Base-by-base conservation (phyloP, 2,888 invertebrate species). In the Saturnia pavonia region DNA sequence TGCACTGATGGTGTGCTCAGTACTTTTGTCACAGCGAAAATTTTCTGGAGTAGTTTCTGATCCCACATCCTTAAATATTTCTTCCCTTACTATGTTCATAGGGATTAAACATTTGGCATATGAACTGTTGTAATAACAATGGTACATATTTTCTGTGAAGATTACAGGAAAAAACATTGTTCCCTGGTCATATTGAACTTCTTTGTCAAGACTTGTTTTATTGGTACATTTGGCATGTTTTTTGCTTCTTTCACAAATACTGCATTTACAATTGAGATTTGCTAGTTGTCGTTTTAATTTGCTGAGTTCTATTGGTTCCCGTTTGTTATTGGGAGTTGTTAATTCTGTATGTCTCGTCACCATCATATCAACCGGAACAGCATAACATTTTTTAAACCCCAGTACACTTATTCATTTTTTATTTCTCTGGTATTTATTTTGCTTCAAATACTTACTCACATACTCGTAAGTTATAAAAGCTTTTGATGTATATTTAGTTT, bases 21-120 rank as follows among this genome's bases (percentile, higher is more conserved):
- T 84, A 1, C 81, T 80, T 76, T 88, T 88, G 72, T 91, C 85
- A 12, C 74, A 74, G 42, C 70, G 74, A 51, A 80, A 78, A 71
- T 81, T 79, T 45, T 78, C 73, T 0, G 74, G 57, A 19, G 74
- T 79, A 0, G 85, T 86, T 80, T 85, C 88, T 0, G 81, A 78
- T 71, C 85, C 87, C 72, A 85, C 86, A 69, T 91, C 91, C 83
- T 91, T 91, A 25, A 86, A 76, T 1, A 75, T 68, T 51, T 77
- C 79, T 16, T 78, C 77, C 42, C 81, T 78, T 66, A 88, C 72
- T 25, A 87, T 70, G 72, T 78, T 84, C 70, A 85, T 74, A 14
- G 85, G 83, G 68, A 85, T 72, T 48, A 79, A 82, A 72, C 90
- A 90, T 16, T 83, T 83, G 1, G 89, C 85, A 69, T 89, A 91